Evolutionary conservation across 2,888 invertebrate species (phyloP).

Genomic region (Idaea aversata): DNA sequence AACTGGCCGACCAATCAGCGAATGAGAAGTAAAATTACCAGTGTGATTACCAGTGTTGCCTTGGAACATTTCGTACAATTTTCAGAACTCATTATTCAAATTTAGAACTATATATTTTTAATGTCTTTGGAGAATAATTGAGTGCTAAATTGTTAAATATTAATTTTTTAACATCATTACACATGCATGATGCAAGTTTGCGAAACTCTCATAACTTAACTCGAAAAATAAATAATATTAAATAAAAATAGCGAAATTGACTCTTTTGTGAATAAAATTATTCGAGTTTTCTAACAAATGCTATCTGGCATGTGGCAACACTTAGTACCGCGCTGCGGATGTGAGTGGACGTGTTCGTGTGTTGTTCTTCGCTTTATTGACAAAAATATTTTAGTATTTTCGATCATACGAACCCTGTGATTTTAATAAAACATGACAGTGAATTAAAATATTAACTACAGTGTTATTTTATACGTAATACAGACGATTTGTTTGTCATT

Average conservation of each 20-base stretch:
- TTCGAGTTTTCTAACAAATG: neutral
- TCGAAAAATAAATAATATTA: no score
- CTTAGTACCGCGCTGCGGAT: neutral
- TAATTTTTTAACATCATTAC: no score
- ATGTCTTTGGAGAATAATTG: no score
- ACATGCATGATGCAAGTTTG: no score
- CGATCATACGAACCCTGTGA: constrained; percentile 18
- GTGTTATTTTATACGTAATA: neutral
- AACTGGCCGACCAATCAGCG: neutral
- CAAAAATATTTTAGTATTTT: constrained; percentile 9
- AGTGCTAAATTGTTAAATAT: no score
- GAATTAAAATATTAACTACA: neutral
- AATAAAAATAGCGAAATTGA: no score
- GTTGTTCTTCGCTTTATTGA: constrained; percentile 5
- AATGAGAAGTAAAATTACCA: neutral
- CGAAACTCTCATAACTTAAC: no score
- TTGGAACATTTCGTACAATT: neutral
- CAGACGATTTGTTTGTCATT: neutral
- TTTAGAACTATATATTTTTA: neutral
- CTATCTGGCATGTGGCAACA: neutral
- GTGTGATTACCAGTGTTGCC: neutral
- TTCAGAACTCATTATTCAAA: neutral
- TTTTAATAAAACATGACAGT: neutral
- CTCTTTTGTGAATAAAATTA: no score
- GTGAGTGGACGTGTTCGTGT: constrained; percentile 8